phyloP scores from a whole-genome alignment of 1,140 invertebrate species.

The Drosophila navojoa region DNA sequence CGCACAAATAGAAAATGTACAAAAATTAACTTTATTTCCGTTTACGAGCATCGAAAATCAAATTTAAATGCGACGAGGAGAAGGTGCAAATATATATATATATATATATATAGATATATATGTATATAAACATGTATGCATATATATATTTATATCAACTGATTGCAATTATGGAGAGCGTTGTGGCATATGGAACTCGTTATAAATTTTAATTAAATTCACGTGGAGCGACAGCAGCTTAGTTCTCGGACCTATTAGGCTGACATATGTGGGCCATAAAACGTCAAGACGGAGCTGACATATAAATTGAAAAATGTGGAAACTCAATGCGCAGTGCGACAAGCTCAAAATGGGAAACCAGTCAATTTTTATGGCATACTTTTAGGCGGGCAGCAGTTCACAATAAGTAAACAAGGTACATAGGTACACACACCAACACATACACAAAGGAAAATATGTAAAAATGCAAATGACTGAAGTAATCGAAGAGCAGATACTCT shows the following conservation, averaged over 20 bases:
- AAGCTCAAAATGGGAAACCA: conserved; percentile 52
- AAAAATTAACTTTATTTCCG: conserved; percentile 62
- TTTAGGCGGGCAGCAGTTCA: conserved; percentile 1
- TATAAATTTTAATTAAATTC: conserved; percentile 48
- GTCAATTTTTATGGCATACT: conserved; percentile 60
- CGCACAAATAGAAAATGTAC: conserved; percentile 60
- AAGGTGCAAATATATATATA: background rate
- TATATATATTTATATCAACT: conserved; percentile 20
- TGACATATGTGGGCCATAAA: conserved; percentile 56
- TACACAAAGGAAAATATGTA: background rate
- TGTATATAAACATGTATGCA: background rate
- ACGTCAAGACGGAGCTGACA: conserved; percentile 22
- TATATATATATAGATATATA: background rate
- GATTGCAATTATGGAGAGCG: conserved; percentile 30
- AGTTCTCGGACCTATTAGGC: conserved; percentile 40
- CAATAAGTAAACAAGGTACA: conserved; percentile 4
- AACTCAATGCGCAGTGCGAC: conserved; percentile 47
- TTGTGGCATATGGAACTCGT: conserved; percentile 26
- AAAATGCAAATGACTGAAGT: background rate
- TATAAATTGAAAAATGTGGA: conserved; percentile 40
- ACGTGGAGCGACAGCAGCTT: conserved; percentile 15
- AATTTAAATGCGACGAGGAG: conserved; percentile 27
- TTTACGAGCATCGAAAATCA: conserved; percentile 41
- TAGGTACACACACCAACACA: background rate
- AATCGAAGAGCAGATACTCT: background rate